These are phyloP conservation scores for Parauchenoglanis ngamensis DNA, from an alignment of 2,797 vertebrate species.

Conservation along the genomic window DNA sequence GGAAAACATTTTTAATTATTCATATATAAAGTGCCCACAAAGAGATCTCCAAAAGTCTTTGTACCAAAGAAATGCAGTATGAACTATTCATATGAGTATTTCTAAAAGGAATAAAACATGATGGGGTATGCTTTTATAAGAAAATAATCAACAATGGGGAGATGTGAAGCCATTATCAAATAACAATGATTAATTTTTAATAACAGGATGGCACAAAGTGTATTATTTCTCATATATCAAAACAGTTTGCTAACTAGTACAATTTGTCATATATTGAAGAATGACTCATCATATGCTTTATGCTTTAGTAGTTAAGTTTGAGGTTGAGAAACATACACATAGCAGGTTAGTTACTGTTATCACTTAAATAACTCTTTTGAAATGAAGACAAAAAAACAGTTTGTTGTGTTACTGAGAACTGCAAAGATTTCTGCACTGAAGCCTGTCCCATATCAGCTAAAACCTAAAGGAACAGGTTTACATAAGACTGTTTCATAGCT, in stretches of 20 bases:
- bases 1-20: background rate
- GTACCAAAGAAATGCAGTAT: background rate
- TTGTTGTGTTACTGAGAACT: too few relatives aligned
- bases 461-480: background rate
- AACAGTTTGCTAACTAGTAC: background rate
- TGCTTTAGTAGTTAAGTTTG: background rate
- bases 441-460: background rate
- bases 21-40: constrained; percentile 1
- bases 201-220: background rate
- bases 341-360: background rate
- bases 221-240: background rate
- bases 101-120: background rate
- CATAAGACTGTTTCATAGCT: background rate
- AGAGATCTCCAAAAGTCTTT: background rate
- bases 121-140: background rate
- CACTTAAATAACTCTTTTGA: background rate
- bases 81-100: background rate
- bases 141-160: background rate
- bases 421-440: too few relatives aligned
- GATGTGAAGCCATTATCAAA: background rate
- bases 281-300: background rate
- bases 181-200: background rate
- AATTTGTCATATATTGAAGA: background rate
- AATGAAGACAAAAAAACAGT: background rate
- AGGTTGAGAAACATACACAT: background rate